phyloP scores from a whole-genome alignment of 35 echinoderm and acorn worm species.

The Ptychodera flava region DNA sequence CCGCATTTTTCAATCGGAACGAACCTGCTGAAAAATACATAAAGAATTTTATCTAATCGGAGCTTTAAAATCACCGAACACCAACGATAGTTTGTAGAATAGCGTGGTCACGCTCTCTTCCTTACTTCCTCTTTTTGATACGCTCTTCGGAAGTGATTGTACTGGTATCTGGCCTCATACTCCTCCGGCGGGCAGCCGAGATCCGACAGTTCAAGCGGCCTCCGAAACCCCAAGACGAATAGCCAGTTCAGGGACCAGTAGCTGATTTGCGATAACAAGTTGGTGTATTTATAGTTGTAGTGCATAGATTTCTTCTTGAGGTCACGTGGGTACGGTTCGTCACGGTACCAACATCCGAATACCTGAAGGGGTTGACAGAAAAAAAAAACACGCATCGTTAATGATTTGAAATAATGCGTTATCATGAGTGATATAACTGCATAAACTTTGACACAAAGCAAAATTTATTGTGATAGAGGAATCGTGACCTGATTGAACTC shows the following conservation, averaged over 20 bases:
- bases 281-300: conserved; percentile 78
- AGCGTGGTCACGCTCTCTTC: too few relatives aligned
- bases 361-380: too few relatives aligned
- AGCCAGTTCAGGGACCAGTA: conserved; percentile 95
- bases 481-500: too few relatives aligned
- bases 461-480: too few relatives aligned
- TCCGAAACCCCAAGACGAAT: conserved; percentile 69
- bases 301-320: conserved; percentile 68
- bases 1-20: neutral
- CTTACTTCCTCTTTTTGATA: conserved; percentile 66
- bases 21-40: neutral
- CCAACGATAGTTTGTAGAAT: neutral
- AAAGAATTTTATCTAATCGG: neutral
- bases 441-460: too few relatives aligned
- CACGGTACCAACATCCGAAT: neutral
- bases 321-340: conserved; percentile 43
- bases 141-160: conserved; percentile 50
- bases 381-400: too few relatives aligned
- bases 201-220: conserved; percentile 61
- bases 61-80: neutral
- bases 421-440: too few relatives aligned
- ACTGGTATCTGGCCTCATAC: conserved; percentile 51
- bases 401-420: too few relatives aligned
- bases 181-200: conserved; percentile 44
- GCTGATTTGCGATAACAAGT: conserved; percentile 51